A percentile compares a stretch with the other conserved stretches of the same genome.
These are phyloP conservation scores for Phenganax marumi DNA, from an alignment of 92 coral and sea anemone species.

Conservation along the genomic window DNA sequence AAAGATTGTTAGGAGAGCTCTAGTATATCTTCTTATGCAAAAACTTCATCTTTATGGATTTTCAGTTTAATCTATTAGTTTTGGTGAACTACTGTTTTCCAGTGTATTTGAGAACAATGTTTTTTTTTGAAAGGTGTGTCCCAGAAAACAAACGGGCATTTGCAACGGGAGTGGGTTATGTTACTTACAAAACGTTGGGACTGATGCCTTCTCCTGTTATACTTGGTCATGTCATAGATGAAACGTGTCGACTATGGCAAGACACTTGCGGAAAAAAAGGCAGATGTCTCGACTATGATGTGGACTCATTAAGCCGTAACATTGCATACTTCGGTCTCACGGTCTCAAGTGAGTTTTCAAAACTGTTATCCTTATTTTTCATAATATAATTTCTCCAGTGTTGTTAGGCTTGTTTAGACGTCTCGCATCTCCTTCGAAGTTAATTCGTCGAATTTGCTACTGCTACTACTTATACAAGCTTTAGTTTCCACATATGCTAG, in stretches of 20 bases:
- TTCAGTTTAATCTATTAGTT: no score
- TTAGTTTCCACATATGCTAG: no score
- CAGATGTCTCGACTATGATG: conserved; percentile 85
- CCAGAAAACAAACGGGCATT: conserved; percentile 94
- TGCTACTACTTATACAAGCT: no score
- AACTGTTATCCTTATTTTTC: neutral
- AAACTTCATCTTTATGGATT: no score
- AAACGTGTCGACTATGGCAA: conserved; percentile 86
- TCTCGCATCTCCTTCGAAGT: neutral
- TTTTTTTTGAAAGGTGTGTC: conserved; percentile 63
- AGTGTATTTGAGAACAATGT: no score
- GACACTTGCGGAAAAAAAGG: conserved; percentile 81
- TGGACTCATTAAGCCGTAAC: conserved; percentile 73
- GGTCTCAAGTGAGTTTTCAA: conserved; percentile 67
- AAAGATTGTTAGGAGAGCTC: no score
- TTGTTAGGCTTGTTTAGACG: neutral
- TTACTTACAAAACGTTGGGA: conserved; percentile 74
- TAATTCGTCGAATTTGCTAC: no score
- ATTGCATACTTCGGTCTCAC: conserved; percentile 72
- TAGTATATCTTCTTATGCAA: no score
- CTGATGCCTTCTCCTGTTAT: conserved; percentile 82
- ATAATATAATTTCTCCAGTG: neutral
- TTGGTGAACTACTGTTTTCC: no score
- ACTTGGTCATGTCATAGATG: conserved; percentile 85
- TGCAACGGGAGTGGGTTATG: conserved; percentile 79